Base-by-base conservation (phyloP, 2,888 invertebrate genomes). In the Microchrysa polita region DNA sequence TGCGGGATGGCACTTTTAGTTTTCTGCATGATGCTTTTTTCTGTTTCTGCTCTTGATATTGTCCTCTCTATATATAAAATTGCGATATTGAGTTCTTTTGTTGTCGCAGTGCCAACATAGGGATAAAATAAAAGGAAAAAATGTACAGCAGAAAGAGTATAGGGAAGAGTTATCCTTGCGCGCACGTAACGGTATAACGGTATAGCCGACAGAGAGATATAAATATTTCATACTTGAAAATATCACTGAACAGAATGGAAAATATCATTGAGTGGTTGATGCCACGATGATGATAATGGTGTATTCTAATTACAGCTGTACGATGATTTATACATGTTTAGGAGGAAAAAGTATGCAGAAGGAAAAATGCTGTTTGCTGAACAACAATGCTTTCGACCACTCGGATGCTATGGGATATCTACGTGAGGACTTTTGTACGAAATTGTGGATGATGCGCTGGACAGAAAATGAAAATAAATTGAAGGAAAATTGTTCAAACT, bases 1-100 rank as follows among this genome's bases (percentile, higher is more conserved):
- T 34, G n/a, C n/a, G 27, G 27, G 27, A 34, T 34, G 27, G 27
- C 27, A 34, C 27, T 34, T 34, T 7, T 7, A 34, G 27, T 34
- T 34, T 34, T 34, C n/a, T n/a, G n/a, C n/a, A n/a, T n/a, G 27
- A 2, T 34, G 27, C 27, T 34, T 34, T 34, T n/a, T 48, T 12
- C n/a, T 18, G 61, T 34, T n/a, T n/a, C n/a, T n/a, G n/a, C n/a
- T n/a, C n/a, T n/a, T n/a, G n/a, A n/a, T n/a, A n/a, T n/a, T 61
- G 61, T 61, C 40, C 61, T 61, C n/a, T n/a, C n/a, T n/a, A n/a
- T n/a, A n/a, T n/a, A 61, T 40, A 40, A 61, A 61, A 61, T 22
- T n/a, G n/a, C 18, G 61, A 16, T 61, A 61, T 61, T 27, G 61
- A 16, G 40, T 40, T 40, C 61, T 61, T 61, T 61, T 61, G 61